These are phyloP conservation scores for Chymomyza costata DNA, from an alignment of 1,140 invertebrate genomes.

Conservation along the genomic window DNA sequence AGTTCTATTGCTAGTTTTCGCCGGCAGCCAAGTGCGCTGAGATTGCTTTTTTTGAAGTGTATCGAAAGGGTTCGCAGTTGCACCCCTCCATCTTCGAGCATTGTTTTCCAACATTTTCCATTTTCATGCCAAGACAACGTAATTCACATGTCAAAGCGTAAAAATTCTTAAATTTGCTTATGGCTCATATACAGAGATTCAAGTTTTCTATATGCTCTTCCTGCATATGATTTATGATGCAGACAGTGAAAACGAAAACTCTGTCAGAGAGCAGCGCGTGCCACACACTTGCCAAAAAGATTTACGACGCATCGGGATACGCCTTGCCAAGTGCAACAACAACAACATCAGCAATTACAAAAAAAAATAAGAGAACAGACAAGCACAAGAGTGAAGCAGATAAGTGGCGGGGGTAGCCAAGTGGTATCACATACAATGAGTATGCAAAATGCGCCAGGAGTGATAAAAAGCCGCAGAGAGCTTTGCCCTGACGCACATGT, in stretches of 20 bases:
- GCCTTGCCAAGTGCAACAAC: too few relatives aligned
- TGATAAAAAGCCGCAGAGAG: too few relatives aligned
- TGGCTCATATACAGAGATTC: constrained; percentile 16
- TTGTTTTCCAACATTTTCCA: neutral
- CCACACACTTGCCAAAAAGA: constrained; percentile 37
- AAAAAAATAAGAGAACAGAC: too few relatives aligned
- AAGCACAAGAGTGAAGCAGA: too few relatives aligned
- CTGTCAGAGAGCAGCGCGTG: too few relatives aligned
- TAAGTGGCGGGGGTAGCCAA: too few relatives aligned
- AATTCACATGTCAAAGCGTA: constrained; percentile 45
- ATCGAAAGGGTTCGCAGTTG: neutral
- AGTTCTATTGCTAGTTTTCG: constrained; percentile 50
- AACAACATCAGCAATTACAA: too few relatives aligned
- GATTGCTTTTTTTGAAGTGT: constrained; percentile 53
- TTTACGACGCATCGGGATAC: constrained; percentile 51
- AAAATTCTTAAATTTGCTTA: constrained; percentile 41
- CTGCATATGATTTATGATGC: constrained; percentile 67
- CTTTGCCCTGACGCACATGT: too few relatives aligned
- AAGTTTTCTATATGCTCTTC: constrained; percentile 37
- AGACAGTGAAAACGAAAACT: constrained; percentile 45
- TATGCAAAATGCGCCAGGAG: too few relatives aligned
- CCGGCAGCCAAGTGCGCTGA: constrained; percentile 29
- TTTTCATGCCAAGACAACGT: neutral
- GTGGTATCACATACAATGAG: too few relatives aligned
- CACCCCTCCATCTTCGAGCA: too few relatives aligned